phyloP scores from a whole-genome alignment of 2,888 invertebrate species.

The Lysandra coridon region DNA sequence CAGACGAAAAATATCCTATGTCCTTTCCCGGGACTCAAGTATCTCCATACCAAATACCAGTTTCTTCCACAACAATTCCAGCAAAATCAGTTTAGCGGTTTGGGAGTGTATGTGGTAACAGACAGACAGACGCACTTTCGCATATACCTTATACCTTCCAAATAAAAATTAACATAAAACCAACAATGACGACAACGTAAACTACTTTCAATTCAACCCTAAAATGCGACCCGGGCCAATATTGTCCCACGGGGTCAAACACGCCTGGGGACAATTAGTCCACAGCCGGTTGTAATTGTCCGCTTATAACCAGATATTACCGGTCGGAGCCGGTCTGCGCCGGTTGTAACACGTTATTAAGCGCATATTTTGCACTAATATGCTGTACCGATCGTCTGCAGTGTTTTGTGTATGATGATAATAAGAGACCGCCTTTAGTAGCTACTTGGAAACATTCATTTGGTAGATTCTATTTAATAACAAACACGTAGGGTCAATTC shows the following conservation, averaged over 20 bases:
- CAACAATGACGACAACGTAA: neutral
- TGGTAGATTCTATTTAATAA: neutral
- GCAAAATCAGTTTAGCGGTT: too few species aligned
- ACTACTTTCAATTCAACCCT: neutral
- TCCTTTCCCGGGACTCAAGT: too few species aligned
- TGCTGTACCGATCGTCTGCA: neutral
- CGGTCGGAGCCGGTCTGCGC: neutral
- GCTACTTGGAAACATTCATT: neutral
- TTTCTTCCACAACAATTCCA: too few species aligned
- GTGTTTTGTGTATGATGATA: neutral
- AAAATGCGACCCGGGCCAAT: neutral
- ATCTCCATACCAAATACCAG: too few species aligned
- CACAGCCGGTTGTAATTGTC: neutral
- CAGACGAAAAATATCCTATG: too few species aligned
- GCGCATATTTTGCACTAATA: constrained; percentile 17
- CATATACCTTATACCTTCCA: neutral
- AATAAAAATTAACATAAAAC: neutral
- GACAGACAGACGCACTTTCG: too few species aligned
- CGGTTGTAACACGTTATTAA: neutral
- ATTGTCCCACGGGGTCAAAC: neutral
- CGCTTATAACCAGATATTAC: constrained; percentile 9
- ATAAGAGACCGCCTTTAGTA: neutral
- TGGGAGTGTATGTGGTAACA: too few species aligned
- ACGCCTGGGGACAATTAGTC: neutral
- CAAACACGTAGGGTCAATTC: neutral